A percentile compares a stretch with the other conserved stretches of the same genome.
Evolutionary conservation across 2,888 invertebrate species (phyloP).

Genomic region (Myopa testacea): DNA sequence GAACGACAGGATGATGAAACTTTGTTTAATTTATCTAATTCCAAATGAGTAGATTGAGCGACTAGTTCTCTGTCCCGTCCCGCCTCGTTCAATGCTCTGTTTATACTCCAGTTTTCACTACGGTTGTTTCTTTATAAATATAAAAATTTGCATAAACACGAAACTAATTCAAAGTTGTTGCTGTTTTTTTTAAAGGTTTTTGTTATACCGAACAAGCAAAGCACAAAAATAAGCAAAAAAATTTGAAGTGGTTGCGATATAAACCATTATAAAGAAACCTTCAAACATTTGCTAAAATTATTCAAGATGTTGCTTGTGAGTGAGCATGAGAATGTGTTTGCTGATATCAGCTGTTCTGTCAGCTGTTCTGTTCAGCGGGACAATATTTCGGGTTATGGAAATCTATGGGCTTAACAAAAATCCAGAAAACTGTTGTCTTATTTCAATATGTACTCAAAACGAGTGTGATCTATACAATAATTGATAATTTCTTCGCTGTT

Average conservation of each 20-base stretch:
- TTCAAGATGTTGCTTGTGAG: no score
- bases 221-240: no score
- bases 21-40: constrained; percentile 23
- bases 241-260: no score
- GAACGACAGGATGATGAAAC: not conserved
- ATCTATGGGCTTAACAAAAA: not conserved
- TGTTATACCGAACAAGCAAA: no score
- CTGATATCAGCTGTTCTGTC: not conserved
- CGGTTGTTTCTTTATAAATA: not conserved
- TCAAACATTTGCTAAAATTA: no score
- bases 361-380: not conserved
- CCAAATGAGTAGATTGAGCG: constrained; percentile 18
- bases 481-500: no score
- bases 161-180: not conserved
- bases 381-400: not conserved
- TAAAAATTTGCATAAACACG: constrained; percentile 15
- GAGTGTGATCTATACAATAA: no score
- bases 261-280: not conserved
- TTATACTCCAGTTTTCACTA: constrained; percentile 7
- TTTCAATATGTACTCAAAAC: not conserved
- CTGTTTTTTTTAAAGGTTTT: not conserved
- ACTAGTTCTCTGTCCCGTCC: not conserved
- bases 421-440: not conserved
- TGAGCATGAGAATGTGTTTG: no score
- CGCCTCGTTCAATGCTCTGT: not conserved